Evolutionary conservation across 2,888 invertebrate genomes (phyloP), one percentile per base, ranked within the genome.

Genomic region (Andrena dorsata): DNA sequence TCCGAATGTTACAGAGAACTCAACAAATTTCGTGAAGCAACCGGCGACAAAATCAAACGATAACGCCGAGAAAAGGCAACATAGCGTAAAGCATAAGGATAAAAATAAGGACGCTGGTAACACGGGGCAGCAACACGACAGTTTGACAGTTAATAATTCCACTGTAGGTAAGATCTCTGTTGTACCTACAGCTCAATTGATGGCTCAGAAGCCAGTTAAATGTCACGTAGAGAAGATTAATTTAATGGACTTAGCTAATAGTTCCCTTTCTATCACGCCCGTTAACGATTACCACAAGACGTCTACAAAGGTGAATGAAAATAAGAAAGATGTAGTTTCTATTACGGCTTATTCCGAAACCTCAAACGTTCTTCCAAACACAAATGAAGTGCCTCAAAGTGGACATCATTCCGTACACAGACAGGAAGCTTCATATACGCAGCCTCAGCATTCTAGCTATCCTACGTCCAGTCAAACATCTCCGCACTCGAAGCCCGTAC

Each of bases 241-340:
- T 85, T 88, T 92, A 16, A 92, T 93, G 87, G 93, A 93, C 68
- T 75, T 93, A 53, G 92, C 92, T 8, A 90, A 90, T 64, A 92
- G 92, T 71, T 91, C 93, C 16, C 83, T 93, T n/a, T 93, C 93
- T 7, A 93, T 93, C 53, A 93, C 93, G 0, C 93, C 93, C 0
- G 93, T 93, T 0, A 92, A 90, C 63, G 93, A 93, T 73, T 92
- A 87, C 69, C 92, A 91, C 28, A 93, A 93, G 70, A 56, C 82
- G 2, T 66, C 85, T 13, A 68, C 58, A 4, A 93, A 92, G 64
- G 28, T 84, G 6, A 84, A 56, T 30, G 93, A 93, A 58, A 68
- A 69, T 26, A 92, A 92, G 61, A 93, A 93, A 68, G 93, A 93
- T 63, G 88, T 92, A 51, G 90, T 93, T 23, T 93, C 93, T 61